These are phyloP conservation scores for Mus spretus DNA, from an alignment of 2,797 vertebrate genomes.

Conservation along the genomic window DNA sequence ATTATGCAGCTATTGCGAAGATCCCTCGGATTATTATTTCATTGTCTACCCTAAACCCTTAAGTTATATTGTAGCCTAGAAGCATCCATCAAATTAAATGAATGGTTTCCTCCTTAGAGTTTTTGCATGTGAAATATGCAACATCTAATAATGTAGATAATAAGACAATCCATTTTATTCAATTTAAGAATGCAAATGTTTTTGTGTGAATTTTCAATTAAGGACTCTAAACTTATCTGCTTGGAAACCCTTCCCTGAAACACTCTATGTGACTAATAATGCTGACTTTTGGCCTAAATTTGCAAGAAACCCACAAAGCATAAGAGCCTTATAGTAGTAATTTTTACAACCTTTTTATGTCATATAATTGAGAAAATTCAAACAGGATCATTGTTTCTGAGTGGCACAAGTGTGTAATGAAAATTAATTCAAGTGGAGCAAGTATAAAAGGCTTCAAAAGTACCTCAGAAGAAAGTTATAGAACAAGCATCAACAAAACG, in stretches of 20 bases:
- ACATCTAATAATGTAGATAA: constrained; percentile 21
- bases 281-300: constrained; percentile 64
- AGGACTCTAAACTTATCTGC: constrained; percentile 56
- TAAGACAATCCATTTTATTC: constrained; percentile 64
- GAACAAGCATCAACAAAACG: constrained; percentile 33
- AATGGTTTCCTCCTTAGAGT: constrained; percentile 26
- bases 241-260: constrained; percentile 51
- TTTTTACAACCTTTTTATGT: constrained; percentile 32
- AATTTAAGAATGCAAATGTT: constrained; percentile 62
- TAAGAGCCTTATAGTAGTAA: not conserved
- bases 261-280: constrained; percentile 61
- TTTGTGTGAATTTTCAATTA: constrained; percentile 66
- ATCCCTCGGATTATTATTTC: not conserved
- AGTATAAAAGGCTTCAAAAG: constrained; percentile 22
- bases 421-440: constrained; percentile 39
- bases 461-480: not conserved
- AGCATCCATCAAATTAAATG: constrained; percentile 40
- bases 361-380: constrained; percentile 35
- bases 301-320: constrained; percentile 33
- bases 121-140: constrained; percentile 39
- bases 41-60: constrained; percentile 39
- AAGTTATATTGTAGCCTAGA: constrained; percentile 38
- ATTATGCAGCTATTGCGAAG: not conserved
- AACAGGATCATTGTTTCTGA: constrained; percentile 12
- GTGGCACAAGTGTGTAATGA: not conserved